Evolutionary conservation across 2,888 invertebrate genomes (phyloP).

Genomic region (Cordilura impudica): DNA sequence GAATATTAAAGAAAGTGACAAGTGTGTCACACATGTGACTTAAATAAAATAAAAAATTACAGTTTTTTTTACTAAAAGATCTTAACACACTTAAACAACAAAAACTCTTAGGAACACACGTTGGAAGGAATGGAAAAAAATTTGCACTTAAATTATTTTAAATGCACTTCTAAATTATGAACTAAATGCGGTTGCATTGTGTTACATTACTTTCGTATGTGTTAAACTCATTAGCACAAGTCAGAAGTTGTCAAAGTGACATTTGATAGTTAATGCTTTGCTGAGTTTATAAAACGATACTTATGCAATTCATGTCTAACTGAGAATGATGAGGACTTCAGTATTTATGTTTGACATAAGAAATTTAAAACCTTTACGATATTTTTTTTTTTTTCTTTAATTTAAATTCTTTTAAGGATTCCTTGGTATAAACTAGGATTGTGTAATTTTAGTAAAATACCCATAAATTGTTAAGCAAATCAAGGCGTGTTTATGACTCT

Average conservation of each 20-base stretch:
- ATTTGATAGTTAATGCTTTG: conserved; percentile 54
- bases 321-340: background rate
- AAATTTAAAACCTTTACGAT: conserved; percentile 54
- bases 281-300: conserved; percentile 53
- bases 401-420: conserved; percentile 53
- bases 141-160: conserved; percentile 48
- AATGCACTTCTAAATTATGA: conserved; percentile 32
- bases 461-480: conserved; percentile 48
- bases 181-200: conserved; percentile 19
- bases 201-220: conserved; percentile 4
- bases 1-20: conserved; percentile 28
- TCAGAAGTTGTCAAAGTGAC: conserved; percentile 58
- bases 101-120: conserved; percentile 3
- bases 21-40: conserved; percentile 51
- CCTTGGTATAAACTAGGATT: conserved; percentile 27
- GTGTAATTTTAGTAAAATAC: conserved; percentile 25
- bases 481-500: conserved; percentile 56
- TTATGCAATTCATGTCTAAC: conserved; percentile 49
- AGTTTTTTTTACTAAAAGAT: background rate
- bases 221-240: conserved; percentile 62
- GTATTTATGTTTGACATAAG: conserved; percentile 28
- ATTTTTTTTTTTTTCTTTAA: background rate
- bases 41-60: conserved; percentile 33
- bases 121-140: background rate
- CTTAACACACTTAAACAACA: conserved; percentile 37